Percentiles rank a stretch among this genome's conserved stretches.
These are phyloP conservation scores for Dromas ardeola DNA, from an alignment of 2,113 vertebrate species.

Conservation along the genomic window DNA sequence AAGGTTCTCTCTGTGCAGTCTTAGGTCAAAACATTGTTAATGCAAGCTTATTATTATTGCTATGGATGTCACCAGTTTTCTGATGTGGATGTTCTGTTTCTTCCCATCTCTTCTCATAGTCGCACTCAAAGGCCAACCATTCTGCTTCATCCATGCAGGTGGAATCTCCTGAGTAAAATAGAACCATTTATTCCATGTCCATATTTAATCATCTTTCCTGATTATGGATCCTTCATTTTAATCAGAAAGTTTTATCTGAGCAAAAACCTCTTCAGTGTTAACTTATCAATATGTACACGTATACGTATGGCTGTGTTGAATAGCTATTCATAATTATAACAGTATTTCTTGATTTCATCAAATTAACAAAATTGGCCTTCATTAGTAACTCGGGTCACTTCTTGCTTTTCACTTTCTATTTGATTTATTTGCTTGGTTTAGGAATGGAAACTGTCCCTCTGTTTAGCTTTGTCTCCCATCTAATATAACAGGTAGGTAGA, in stretches of 20 bases:
- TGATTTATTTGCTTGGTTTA: background rate
- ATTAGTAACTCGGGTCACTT: background rate
- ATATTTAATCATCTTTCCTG: background rate
- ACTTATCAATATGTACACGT: background rate
- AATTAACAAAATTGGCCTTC: background rate
- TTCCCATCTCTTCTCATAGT: background rate
- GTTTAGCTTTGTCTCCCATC: background rate
- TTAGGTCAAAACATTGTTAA: background rate
- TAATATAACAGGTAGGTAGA: background rate
- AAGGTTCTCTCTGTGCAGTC: background rate
- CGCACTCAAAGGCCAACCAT: background rate
- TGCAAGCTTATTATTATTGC: background rate
- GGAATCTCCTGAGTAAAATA: background rate
- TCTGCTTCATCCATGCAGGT: background rate
- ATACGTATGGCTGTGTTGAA: background rate
- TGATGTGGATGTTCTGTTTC: background rate
- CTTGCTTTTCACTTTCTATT: background rate
- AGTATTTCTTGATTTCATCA: background rate
- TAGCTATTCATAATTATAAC: background rate
- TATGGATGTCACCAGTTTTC: background rate
- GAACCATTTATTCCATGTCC: background rate
- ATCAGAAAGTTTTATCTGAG: background rate
- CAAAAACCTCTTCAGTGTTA: background rate
- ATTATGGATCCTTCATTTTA: background rate
- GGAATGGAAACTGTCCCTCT: background rate